Percentiles rank a stretch among this genome's conserved stretches.
phyloP scores from a whole-genome alignment of 2,888 invertebrate species.

The Drepana falcataria region DNA sequence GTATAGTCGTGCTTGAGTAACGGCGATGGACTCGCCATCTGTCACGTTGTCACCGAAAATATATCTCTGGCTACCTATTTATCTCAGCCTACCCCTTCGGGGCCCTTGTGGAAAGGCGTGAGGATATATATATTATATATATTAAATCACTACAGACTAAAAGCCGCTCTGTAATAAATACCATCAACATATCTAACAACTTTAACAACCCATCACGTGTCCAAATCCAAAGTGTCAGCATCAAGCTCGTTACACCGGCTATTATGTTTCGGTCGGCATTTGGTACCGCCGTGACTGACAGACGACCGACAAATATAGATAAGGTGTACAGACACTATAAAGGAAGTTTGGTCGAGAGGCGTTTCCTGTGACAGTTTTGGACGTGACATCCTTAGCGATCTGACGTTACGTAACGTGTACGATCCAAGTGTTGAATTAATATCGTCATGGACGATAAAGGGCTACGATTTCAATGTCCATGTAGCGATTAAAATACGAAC shows the following conservation, averaged over 20 bases:
- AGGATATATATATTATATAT: no score
- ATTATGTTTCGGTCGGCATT: constrained; percentile 14
- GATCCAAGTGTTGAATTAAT: background rate
- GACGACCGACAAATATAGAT: constrained; percentile 52
- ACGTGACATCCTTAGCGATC: constrained; percentile 54
- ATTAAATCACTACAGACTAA: no score
- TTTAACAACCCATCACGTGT: background rate
- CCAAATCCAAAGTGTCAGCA: background rate
- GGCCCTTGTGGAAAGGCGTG: no score
- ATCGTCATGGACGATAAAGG: background rate
- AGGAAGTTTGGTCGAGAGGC: constrained; percentile 36
- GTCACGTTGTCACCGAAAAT: no score
- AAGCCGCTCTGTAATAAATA: no score
- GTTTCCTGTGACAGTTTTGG: constrained; percentile 60
- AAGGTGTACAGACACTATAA: constrained; percentile 30
- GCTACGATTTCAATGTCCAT: no score
- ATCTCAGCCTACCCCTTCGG: no score
- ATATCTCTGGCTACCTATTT: no score
- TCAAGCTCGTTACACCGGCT: constrained; percentile 4
- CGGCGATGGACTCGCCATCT: no score
- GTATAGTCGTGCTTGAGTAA: no score
- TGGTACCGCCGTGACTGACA: constrained; percentile 29
- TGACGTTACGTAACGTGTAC: constrained; percentile 8
- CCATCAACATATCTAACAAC: constrained; percentile 2
- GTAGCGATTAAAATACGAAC: no score